These are phyloP conservation scores for Prietella phreatophila DNA, from an alignment of 2,113 vertebrate genomes.

Conservation along the genomic window DNA sequence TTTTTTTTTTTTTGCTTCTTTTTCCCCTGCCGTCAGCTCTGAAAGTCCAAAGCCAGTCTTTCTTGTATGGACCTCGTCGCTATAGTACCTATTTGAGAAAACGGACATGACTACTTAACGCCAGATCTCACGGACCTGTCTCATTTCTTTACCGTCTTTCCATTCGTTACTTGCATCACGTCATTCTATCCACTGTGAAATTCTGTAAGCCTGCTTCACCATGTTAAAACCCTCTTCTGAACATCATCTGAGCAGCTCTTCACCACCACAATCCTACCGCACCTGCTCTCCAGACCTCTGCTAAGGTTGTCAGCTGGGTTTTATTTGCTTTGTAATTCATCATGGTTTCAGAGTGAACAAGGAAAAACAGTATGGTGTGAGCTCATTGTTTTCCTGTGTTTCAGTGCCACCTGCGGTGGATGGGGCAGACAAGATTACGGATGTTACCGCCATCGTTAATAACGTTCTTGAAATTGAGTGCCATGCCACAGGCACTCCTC, in stretches of 20 bases:
- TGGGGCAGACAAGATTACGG: slow-evolving; percentile 75
- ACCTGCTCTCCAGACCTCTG: too few species aligned
- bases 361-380: neutral
- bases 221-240: neutral
- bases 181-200: too few species aligned
- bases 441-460: slow-evolving; percentile 79
- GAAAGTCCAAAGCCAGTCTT: neutral
- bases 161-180: too few species aligned
- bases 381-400: slow-evolving; percentile 22
- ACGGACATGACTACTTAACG: too few species aligned
- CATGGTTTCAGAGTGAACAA: neutral
- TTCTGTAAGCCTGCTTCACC: neutral
- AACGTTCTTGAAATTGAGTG: slow-evolving; percentile 87
- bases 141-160: too few species aligned
- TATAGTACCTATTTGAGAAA: neutral
- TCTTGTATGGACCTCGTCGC: neutral
- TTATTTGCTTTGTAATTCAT: neutral
- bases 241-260: neutral
- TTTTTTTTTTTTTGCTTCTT: neutral
- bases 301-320: too few species aligned
- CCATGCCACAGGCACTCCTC: slow-evolving; percentile 78
- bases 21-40: neutral
- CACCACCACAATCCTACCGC: neutral
- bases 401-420: slow-evolving; percentile 86
- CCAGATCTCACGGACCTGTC: neutral